Percentiles rank a stretch among this genome's conserved stretches.
These are phyloP conservation scores for Mya arenaria DNA, from an alignment of 1,140 invertebrate genomes.

Conservation along the genomic window DNA sequence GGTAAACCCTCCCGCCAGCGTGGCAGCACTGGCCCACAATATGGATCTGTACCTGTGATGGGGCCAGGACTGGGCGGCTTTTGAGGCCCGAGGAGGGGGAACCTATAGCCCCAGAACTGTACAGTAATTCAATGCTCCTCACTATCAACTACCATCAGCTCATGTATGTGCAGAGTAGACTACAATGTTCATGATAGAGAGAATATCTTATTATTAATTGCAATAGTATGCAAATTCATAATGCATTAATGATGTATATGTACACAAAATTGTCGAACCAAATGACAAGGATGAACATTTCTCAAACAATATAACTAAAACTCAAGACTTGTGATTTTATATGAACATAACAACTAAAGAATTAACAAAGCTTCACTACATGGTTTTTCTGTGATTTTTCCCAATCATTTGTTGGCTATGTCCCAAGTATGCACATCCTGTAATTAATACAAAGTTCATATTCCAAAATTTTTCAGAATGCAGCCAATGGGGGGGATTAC, in stretches of 20 bases:
- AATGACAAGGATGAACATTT: no score
- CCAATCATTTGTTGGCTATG: conserved; percentile 30
- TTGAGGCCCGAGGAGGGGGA: conserved; percentile 14
- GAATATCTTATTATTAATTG: neutral
- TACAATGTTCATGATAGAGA: neutral
- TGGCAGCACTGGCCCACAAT: neutral
- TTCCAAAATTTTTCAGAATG: neutral
- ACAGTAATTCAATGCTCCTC: conserved; percentile 31
- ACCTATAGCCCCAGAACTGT: conserved; percentile 3
- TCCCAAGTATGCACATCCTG: conserved; percentile 29
- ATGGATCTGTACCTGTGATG: neutral
- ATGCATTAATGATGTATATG: no score
- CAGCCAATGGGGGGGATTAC: no score
- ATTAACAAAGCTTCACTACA: neutral
- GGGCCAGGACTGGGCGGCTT: neutral
- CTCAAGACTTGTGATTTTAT: no score
- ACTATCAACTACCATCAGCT: neutral
- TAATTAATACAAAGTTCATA: neutral
- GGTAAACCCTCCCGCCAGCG: neutral
- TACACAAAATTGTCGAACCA: no score
- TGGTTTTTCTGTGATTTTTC: conserved; percentile 39
- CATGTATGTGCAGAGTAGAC: neutral
- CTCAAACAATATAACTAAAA: no score
- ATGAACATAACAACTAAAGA: no score
- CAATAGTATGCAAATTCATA: no score